phyloP scores from a whole-genome alignment of 1,140 invertebrate species.

The Drosophila carrolli region DNA sequence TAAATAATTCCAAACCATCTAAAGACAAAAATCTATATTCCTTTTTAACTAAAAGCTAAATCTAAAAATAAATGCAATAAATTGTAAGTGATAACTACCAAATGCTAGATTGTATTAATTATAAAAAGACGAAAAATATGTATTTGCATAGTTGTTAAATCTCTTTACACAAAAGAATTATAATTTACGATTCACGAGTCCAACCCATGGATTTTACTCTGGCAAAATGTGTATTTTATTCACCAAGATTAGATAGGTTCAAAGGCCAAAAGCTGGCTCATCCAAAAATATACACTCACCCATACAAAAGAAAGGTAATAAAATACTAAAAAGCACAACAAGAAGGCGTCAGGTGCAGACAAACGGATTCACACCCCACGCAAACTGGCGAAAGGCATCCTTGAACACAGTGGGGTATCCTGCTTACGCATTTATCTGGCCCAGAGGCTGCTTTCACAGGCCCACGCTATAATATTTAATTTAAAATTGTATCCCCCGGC shows the following conservation, averaged over 20 bases:
- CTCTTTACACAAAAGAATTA: no score
- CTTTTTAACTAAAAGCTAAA: no score
- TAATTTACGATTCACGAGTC: not conserved
- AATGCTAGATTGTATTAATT: not conserved
- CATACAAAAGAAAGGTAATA: constrained; percentile 17
- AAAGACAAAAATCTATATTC: no score
- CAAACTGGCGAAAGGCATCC: constrained; percentile 1
- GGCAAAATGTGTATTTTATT: constrained; percentile 12
- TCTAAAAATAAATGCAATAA: no score
- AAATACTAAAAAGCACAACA: constrained; percentile 16
- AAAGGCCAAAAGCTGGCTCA: constrained; percentile 14
- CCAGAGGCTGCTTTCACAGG: constrained; percentile 33
- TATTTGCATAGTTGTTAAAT: no score
- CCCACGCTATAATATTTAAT: constrained; percentile 64
- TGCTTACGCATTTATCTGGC: constrained; percentile 57
- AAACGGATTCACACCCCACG: constrained; percentile 12
- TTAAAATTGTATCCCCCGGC: constrained; percentile 60
- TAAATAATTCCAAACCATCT: no score
- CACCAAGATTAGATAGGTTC: constrained; percentile 35
- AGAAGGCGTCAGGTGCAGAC: constrained; percentile 48
- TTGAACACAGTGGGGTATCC: constrained; percentile 31
- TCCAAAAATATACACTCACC: constrained; percentile 4
- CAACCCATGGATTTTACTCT: not conserved
- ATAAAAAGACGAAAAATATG: not conserved
- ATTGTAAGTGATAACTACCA: no score